Percentiles rank a stretch among this genome's conserved stretches.
Evolutionary conservation across 2,113 vertebrate species (phyloP).

Genomic region (Limanda limanda): DNA sequence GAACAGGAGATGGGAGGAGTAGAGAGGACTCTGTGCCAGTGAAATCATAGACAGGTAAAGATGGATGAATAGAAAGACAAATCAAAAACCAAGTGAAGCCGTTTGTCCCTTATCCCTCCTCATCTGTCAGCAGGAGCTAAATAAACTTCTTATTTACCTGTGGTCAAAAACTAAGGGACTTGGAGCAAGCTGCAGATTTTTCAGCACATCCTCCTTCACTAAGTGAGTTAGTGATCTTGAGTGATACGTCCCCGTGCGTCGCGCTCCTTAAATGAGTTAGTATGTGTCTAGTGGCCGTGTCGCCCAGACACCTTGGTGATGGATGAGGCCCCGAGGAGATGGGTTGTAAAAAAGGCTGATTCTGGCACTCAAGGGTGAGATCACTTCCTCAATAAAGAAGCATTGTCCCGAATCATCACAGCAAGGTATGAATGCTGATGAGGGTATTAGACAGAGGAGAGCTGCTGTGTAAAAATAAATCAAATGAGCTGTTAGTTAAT

Average conservation of each 20-base stretch:
- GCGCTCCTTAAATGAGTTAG: constrained; percentile 78
- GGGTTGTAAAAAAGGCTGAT: constrained; percentile 80
- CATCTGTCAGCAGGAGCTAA: constrained; percentile 48
- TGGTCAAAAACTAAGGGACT: constrained; percentile 51
- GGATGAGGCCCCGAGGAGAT: constrained; percentile 75
- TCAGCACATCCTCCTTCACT: constrained; percentile 62
- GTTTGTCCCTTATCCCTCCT: constrained; percentile 35
- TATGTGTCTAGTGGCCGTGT: constrained; percentile 67
- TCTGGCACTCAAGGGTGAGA: constrained; percentile 80
- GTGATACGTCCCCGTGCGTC: constrained; percentile 63
- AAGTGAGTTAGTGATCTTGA: constrained; percentile 75
- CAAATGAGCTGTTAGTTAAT: constrained; percentile 68
- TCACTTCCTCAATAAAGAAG: constrained; percentile 80
- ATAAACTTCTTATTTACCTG: constrained; percentile 60
- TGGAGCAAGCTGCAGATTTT: constrained; percentile 48
- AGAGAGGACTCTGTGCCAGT: neutral
- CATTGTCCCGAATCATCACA: constrained; percentile 73
- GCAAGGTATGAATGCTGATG: constrained; percentile 81
- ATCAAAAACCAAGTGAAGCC: constrained; percentile 33
- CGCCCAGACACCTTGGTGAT: constrained; percentile 70
- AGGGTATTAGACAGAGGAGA: constrained; percentile 73
- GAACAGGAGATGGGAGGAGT: neutral
- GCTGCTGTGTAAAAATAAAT: constrained; percentile 71
- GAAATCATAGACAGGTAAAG: constrained; percentile 8
- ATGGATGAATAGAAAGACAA: constrained; percentile 29